Base-by-base conservation (phyloP, 2,888 invertebrate genomes). In the Augiades crinisus region DNA sequence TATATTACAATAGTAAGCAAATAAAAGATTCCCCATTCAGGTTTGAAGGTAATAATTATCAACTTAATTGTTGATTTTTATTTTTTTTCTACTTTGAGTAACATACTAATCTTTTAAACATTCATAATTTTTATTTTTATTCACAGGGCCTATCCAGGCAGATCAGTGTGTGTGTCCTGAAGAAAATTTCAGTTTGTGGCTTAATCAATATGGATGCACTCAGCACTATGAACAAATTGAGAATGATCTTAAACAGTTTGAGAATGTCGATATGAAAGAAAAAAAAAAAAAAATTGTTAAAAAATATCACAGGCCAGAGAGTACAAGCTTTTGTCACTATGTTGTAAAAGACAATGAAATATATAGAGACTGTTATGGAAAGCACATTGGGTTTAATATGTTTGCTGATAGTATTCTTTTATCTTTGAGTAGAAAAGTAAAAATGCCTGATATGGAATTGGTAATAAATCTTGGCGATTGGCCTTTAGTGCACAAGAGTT, bases 401-500 rank as follows among this genome's bases (percentile, higher is more conserved):
- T 99, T 99, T 84, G 93, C 96, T 82, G 99, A 99, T 81, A 93
- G 94, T 36, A 94, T 97, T 53, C 80, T 99, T 19, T 76, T 96
- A 37, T 98, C 96, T 0, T 75, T 99, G 41, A 80, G 93, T 8
- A 91, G 98, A 60, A 97, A 97, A 91, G 93, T 95, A 14, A 66
- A 83, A 14, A 76, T 99, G 47, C 98, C 98, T 3, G 95, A 99
- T 80, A 85, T 96, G 65, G 98, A 99, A 78, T 93, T 99, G 67
- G 94, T 98, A 61, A 92, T 96, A 38, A 99, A 99, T 84, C 90
- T 99, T 8, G 99, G 99, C 10, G 99, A 99, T 80, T 99, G 98
- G 98, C 99, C 99, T 0, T 82, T 99, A 16, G 92, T 94, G 1
- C 88, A 90, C 53, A 91, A 88, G 58, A 78, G 73, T 31, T 78